Percentiles rank a stretch among this genome's conserved stretches.
Conservation (phyloP, 2,797 vertebrate genomes). For the Pseudocheirus occidentalis region DNA sequence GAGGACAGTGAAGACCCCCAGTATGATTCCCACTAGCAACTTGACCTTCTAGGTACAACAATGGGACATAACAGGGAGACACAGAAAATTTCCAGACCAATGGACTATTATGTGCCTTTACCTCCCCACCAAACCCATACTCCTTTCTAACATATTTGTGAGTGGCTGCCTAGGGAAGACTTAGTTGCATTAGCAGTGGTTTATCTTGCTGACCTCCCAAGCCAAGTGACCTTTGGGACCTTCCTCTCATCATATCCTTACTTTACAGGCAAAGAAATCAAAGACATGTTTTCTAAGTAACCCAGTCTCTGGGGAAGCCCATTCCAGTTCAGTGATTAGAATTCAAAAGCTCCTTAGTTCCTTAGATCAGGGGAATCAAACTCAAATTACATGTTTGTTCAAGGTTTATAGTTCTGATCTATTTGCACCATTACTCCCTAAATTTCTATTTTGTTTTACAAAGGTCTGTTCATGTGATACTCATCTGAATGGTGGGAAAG, state of each 20-base stretch:
- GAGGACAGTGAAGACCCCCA: not conserved
- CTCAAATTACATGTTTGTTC: not conserved
- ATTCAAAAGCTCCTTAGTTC: constrained; percentile 2
- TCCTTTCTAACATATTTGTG: not conserved
- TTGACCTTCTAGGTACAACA: not conserved
- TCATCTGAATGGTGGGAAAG: not conserved
- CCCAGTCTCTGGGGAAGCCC: not conserved
- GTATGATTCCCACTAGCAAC: not conserved
- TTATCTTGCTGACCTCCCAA: not conserved
- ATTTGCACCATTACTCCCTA: not conserved
- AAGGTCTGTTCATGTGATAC: not conserved
- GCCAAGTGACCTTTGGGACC: not conserved
- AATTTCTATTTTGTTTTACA: not conserved
- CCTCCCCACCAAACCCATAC: not conserved
- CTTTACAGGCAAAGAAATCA: not conserved
- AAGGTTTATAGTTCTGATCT: not conserved
- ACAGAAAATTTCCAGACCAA: not conserved
- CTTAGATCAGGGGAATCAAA: constrained; percentile 22
- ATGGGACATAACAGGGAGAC: not conserved
- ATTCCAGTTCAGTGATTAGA: not conserved
- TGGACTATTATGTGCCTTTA: not conserved
- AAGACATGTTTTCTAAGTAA: not conserved
- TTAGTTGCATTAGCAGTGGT: not conserved
- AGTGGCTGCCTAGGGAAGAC: not conserved
- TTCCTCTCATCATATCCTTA: not conserved